Evolutionary conservation across 2,888 invertebrate genomes (phyloP), one percentile per base, ranked within the genome.

Genomic region (Stenodema calcarata): DNA sequence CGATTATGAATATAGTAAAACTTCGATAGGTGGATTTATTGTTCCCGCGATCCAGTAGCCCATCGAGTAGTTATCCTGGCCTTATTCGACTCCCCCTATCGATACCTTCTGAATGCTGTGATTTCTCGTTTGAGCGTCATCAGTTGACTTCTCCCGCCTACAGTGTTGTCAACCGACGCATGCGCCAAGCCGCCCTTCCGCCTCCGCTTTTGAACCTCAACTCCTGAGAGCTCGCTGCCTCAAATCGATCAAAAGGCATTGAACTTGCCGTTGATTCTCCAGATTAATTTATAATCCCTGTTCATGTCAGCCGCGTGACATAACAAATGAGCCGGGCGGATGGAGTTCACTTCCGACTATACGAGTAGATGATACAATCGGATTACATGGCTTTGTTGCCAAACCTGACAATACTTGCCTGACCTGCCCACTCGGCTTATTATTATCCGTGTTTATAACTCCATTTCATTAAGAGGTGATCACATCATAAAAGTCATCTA

Each of bases 231-330:
- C 35, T 35, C 4, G 27, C 23, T n/a, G 50, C 50, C 41, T 16
- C 73, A 73, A 73, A 73, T 73, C 73, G 73, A 73, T 73, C 73
- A 41, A 35, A 73, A 73, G 73, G 35, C 73, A 41, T 73, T 73
- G 73, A 35, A 73, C 73, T 41, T 73, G 35, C 73, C 28, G 18
- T 0, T 41, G 73, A 41, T 73, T 73, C 30, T 73, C 35, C 18
- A 12, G 73, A 73, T 73, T 73, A 73, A 73, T 73, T 73, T 73
- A 73, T 35, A 16, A 73, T 62, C 62, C 62, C 54, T 18, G 23
- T 54, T 23, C 54, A 9, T 23, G 62, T 62, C 62, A 62, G 62
- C 12, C 62, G 62, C 23, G 23, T 62, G 62, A 23, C 62, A 50
- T 50, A 62, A 62, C 62, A 62, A 62, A 62, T 23, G 6, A 23